Evolutionary conservation across 2,113 vertebrate genomes (phyloP).

Genomic region (Brienomyrus brachyistius): DNA sequence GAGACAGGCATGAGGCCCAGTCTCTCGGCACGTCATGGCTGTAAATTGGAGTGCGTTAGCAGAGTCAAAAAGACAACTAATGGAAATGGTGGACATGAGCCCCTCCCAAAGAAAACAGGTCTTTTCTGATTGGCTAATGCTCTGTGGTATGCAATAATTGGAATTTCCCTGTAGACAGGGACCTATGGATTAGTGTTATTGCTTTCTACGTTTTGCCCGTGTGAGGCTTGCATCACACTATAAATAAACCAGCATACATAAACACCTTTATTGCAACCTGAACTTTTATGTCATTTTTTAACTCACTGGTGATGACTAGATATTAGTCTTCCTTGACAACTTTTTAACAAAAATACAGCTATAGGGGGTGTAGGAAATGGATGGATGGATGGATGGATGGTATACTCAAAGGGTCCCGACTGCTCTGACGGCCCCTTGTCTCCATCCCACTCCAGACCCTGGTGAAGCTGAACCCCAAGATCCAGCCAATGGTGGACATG

Average conservation of each 20-base stretch:
- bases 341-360: too few relatives aligned
- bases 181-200: background rate
- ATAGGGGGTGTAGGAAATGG: too few relatives aligned
- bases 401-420: background rate
- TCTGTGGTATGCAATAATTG: background rate
- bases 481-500: constrained; percentile 90
- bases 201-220: background rate
- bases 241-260: background rate
- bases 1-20: background rate
- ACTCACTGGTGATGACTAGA: background rate
- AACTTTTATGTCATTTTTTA: background rate
- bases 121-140: background rate
- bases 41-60: background rate
- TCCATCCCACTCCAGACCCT: constrained; percentile 62
- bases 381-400: too few relatives aligned
- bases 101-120: background rate
- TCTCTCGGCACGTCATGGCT: background rate
- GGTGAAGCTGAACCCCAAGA: constrained; percentile 85
- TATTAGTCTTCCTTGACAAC: background rate
- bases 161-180: background rate
- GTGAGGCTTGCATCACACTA: background rate
- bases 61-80: background rate
- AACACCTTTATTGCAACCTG: background rate
- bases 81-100: background rate
- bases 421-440: constrained; percentile 40